Conservation (phyloP, 2,113 vertebrate species). For the Ramphastos sulfuratus region DNA sequence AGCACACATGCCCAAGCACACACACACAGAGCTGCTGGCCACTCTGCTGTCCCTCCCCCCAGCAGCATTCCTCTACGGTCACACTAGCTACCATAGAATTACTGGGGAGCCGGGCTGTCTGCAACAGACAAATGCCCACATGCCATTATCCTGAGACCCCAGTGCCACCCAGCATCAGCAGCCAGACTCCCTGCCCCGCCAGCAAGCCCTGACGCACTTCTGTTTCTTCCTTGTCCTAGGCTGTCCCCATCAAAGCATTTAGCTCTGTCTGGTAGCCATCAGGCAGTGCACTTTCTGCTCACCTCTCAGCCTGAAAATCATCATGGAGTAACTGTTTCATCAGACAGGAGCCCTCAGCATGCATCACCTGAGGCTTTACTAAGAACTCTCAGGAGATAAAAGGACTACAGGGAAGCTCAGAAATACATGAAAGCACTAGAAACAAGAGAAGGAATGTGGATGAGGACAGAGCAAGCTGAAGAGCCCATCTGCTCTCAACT, state of each 20-base stretch:
- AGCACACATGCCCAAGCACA: background rate
- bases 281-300: background rate
- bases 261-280: background rate
- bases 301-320: background rate
- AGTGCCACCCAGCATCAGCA: background rate
- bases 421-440: background rate
- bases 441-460: background rate
- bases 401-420: conserved; percentile 14
- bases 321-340: conserved; percentile 34
- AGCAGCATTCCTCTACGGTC: conserved; percentile 10
- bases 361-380: background rate
- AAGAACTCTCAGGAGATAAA: background rate
- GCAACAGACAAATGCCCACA: conserved; percentile 33
- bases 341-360: background rate
- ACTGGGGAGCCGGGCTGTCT: conserved; percentile 48
- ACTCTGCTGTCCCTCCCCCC: background rate
- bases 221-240: background rate
- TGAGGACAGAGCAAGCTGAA: background rate
- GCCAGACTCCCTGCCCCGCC: background rate
- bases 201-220: background rate
- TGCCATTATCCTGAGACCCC: background rate
- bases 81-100: conserved; percentile 61
- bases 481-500: background rate
- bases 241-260: background rate
- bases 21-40: background rate